Evolutionary conservation across 1,140 invertebrate species (phyloP).

Genomic region (Yoshiicerus persimilis): DNA sequence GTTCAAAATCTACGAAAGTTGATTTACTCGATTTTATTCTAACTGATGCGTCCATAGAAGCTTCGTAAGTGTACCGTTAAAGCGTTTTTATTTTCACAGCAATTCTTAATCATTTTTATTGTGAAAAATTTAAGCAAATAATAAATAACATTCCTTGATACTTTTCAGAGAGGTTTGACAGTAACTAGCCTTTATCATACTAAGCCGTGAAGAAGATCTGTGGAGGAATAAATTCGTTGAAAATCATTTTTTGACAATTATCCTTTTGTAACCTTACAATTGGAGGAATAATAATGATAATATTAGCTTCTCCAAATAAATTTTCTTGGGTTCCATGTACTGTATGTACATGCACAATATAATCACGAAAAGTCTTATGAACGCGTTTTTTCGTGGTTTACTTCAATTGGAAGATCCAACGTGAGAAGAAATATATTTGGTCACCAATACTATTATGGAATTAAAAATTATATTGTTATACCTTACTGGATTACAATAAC

Average conservation of each 20-base stretch:
- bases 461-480: neutral
- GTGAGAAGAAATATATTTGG: neutral
- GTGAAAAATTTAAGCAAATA: too few species aligned
- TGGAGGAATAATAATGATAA: neutral
- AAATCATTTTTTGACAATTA: neutral
- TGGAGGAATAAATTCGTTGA: neutral
- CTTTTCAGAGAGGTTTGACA: conserved; percentile 28
- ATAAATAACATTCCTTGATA: neutral
- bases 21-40: conserved; percentile 58
- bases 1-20: conserved; percentile 49
- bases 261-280: neutral
- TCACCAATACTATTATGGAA: neutral
- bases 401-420: neutral
- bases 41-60: conserved; percentile 57
- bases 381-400: neutral
- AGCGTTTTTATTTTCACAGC: neutral
- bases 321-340: neutral
- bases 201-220: neutral
- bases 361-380: neutral
- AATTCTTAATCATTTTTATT: too few species aligned
- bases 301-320: neutral
- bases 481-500: neutral
- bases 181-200: neutral
- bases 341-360: too few species aligned
- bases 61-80: conserved; percentile 57